These are phyloP conservation scores for Pristionchus arcanus DNA, from an alignment of 2,888 invertebrate species.

Conservation along the genomic window DNA sequence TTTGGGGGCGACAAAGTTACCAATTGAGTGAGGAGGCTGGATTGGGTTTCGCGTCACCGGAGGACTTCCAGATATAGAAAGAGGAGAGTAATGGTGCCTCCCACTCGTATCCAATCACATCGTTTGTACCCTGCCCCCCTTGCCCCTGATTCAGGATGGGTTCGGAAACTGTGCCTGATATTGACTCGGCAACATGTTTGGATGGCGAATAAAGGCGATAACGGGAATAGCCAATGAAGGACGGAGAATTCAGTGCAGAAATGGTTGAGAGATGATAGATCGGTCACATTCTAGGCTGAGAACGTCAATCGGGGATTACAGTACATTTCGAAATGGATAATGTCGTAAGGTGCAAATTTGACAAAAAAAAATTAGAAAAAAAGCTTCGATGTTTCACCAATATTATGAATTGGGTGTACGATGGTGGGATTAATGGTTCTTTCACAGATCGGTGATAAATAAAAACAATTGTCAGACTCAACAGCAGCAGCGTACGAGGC, in stretches of 20 bases:
- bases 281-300: background rate
- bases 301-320: background rate
- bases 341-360: too few relatives aligned
- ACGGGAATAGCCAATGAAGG: slow-evolving; percentile 31
- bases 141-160: background rate
- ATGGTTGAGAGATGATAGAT: background rate
- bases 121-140: background rate
- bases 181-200: background rate
- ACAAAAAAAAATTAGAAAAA: background rate
- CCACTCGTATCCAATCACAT: background rate
- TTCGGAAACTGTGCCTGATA: background rate
- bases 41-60: background rate
- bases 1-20: slow-evolving; percentile 4
- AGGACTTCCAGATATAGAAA: background rate
- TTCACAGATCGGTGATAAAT: background rate
- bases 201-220: background rate
- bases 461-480: background rate
- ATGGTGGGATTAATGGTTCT: background rate
- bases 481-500: slow-evolving; percentile 48
- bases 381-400: background rate
- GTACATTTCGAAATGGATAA: too few relatives aligned
- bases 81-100: background rate
- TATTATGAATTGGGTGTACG: background rate
- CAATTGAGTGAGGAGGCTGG: slow-evolving; percentile 1
- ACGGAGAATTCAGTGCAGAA: background rate